Evolutionary conservation across 2,113 vertebrate species (phyloP), one percentile per base, ranked within the genome.

Genomic region (Dascyllus trimaculatus): DNA sequence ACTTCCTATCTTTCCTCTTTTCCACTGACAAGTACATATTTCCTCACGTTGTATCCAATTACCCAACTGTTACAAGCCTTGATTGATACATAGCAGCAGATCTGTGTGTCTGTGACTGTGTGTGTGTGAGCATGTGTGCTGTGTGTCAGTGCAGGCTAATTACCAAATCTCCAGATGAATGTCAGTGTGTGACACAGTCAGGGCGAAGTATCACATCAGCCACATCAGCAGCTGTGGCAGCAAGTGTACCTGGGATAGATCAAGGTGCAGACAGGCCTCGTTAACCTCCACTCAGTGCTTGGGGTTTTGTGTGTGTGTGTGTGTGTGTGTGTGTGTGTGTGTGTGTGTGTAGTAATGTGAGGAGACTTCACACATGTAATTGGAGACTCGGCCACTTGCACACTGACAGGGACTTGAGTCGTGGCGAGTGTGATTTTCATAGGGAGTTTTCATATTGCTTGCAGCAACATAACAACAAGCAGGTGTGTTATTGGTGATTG

Each of bases 281-380:
- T 91, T 87, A 85, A 87, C 82, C 85, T 83, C 54, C 61, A 24
- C 60, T 82, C 72, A 29, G 70, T 49, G 71, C 67, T 71, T 24
- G 0, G 25, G 57, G 45, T 60, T 57, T 63, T 21, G 43, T 78
- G 70, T 84, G 71, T 40, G 18, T 52, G 57, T 54, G 46, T 66
- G 45, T 62, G 52, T 43, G 18, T 57, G 66, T 67, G 67, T 57
- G 43, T 59, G 45, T 71, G 43, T 24, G 15, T n/a, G 48, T 51
- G 19, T 51, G 48, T 64, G 49, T 60, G 52, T 65, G 73, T 58
- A 29, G 32, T 32, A 32, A 59, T 52, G 61, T 21, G 10, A 57
- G 26, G 80, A 87, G 89, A 79, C 87, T 88, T 93, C 85, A 90
- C 89, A 92, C 85, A 45, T 91, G 89, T 93, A 91, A 92, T 90